Evolutionary conservation across 2,797 vertebrate species (phyloP).

Genomic region (Psittacula echo): DNA sequence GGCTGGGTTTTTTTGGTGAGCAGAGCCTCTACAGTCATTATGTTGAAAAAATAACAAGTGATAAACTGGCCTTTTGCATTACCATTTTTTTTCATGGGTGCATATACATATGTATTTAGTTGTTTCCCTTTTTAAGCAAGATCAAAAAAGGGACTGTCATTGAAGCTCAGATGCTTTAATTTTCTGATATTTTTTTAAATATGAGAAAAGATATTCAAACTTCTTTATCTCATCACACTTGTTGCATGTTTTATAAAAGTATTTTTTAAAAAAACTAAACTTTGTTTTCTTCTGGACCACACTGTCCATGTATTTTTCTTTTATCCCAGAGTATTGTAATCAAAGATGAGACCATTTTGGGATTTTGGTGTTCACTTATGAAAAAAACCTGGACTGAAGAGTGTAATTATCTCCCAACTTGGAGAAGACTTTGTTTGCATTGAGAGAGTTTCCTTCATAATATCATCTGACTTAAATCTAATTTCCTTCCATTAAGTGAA

Average conservation of each 20-base stretch:
- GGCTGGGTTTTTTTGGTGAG: conserved; percentile 57
- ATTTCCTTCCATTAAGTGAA: background rate
- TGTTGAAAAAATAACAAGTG: conserved; percentile 66
- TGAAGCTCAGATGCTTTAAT: background rate
- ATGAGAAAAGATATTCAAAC: background rate
- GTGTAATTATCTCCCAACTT: background rate
- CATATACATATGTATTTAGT: background rate
- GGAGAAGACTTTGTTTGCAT: background rate
- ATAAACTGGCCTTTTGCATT: conserved; percentile 64
- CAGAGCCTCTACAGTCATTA: conserved; percentile 64
- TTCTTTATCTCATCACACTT: background rate
- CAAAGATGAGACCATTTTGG: background rate
- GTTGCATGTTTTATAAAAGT: background rate
- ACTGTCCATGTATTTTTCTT: background rate
- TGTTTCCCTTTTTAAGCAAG: background rate
- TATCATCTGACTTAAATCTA: background rate
- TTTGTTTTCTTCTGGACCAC: background rate
- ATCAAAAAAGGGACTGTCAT: background rate
- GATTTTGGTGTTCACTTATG: background rate
- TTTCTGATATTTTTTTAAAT: background rate
- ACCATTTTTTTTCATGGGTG: background rate
- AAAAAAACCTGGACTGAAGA: background rate
- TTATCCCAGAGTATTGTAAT: background rate
- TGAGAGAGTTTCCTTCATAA: background rate
- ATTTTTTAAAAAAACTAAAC: background rate